These are phyloP conservation scores for Adela reaumurella DNA, from an alignment of 2,888 invertebrate genomes.

Conservation along the genomic window DNA sequence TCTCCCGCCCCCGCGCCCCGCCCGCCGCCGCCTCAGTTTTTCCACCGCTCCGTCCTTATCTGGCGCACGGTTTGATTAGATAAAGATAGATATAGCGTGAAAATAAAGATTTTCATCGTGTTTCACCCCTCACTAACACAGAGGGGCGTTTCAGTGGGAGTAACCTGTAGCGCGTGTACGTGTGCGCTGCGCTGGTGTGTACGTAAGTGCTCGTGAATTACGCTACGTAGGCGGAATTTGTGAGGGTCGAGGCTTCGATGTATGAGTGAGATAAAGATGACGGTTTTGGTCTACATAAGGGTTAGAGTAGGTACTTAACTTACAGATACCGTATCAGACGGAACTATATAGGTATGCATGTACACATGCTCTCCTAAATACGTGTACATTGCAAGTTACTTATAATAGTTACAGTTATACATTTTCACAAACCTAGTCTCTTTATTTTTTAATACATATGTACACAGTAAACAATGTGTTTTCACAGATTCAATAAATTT, in stretches of 20 bases:
- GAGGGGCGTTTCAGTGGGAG: constrained; percentile 9
- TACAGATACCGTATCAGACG: too few relatives aligned
- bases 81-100: constrained; percentile 58
- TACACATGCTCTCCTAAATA: too few relatives aligned
- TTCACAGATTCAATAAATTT: too few relatives aligned
- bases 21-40: constrained; percentile 28
- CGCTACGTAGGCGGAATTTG: not conserved
- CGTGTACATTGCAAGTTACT: too few relatives aligned
- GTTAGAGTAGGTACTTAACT: not conserved
- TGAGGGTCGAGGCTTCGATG: not conserved
- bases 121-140: constrained; percentile 39
- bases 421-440: too few relatives aligned
- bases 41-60: constrained; percentile 56
- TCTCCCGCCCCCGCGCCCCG: constrained; percentile 40
- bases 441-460: too few relatives aligned
- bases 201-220: too few relatives aligned
- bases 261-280: not conserved
- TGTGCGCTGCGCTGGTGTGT: too few relatives aligned
- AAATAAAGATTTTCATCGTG: constrained; percentile 59
- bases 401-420: too few relatives aligned
- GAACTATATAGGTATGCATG: too few relatives aligned
- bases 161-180: constrained; percentile 21
- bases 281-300: not conserved
- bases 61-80: constrained; percentile 48
- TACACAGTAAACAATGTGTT: too few relatives aligned